phyloP scores from a whole-genome alignment of 1,140 invertebrate genomes.

The Euwallacea fornicatus region DNA sequence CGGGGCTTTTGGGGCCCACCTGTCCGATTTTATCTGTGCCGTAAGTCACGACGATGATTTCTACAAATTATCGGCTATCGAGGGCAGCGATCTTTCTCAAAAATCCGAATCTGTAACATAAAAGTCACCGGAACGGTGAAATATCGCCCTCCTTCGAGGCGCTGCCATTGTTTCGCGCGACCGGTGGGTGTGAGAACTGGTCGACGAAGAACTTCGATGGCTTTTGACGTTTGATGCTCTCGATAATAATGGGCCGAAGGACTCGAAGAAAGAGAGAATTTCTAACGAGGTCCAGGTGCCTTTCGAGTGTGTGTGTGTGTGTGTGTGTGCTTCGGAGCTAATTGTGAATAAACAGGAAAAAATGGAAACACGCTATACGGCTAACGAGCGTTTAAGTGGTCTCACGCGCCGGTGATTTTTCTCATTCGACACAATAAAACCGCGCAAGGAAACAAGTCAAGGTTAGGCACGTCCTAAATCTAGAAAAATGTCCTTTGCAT shows the following conservation, averaged over 20 bases:
- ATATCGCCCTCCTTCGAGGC: not conserved
- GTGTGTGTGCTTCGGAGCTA: no score
- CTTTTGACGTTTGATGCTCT: no score
- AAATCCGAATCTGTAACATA: constrained; percentile 11
- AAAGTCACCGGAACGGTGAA: constrained; percentile 2
- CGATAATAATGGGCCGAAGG: no score
- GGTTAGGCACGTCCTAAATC: constrained; percentile 17
- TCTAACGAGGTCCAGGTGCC: no score
- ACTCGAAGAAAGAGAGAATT: no score
- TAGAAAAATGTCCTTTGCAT: not conserved
- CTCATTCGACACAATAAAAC: constrained; percentile 30
- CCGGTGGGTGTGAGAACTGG: constrained; percentile 10
- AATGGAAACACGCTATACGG: constrained; percentile 8
- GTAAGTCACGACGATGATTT: constrained; percentile 5
- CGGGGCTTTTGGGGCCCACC: not conserved
- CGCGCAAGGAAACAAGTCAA: constrained; percentile 24
- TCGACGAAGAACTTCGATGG: not conserved
- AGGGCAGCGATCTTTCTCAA: not conserved
- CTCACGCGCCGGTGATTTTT: constrained; percentile 27
- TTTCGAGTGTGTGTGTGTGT: no score
- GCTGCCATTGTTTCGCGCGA: not conserved
- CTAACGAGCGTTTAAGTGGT: constrained; percentile 32
- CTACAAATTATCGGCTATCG: constrained; percentile 13
- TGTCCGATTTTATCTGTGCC: not conserved
- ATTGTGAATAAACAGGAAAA: constrained; percentile 4